Base-by-base conservation (phyloP, 2,888 invertebrate genomes). In the Myopa tessellatipennis region DNA sequence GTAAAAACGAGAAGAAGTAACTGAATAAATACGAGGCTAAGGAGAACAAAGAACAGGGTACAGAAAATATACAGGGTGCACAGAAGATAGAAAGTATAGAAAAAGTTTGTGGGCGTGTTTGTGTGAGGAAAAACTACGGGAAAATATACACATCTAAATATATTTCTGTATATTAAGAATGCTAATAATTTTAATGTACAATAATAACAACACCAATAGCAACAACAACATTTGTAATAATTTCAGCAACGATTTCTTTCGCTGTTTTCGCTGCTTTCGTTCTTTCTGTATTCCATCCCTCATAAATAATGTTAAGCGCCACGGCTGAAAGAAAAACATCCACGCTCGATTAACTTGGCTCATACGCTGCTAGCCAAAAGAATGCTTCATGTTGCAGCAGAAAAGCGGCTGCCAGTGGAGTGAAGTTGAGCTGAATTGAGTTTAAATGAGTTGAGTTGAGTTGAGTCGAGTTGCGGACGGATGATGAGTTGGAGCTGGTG, bases 271-370 rank as follows among this genome's bases (percentile, higher is more conserved):
- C 40, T 40, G 4, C 40, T 40, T 40, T 8, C 40, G 5, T 40
- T 40, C 40, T 8, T 40, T 45, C 45, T 45, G 1, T 45, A 58
- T 85, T 86, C 80, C 83, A 85, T 85, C 83, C 86, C 85, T 85
- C 87, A 85, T 87, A 87, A 87, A 88, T 87, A 86, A 86, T 86
- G 84, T 85, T 88, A 88, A 88, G 88, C 88, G 88, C 88, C 88
- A 88, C 84, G 86, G 87, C 86, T 88, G 86, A 88, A 84, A 84
- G 86, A 85, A 86, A 87, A 88, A 87, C 88, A 88, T 88, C 87
- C 85, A 85, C 88, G 86, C 86, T 85, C 87, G 87, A 88, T 88
- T 88, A 88, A 88, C 84, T 88, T 87, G 85, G 83, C 79, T 60
- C 34, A 55, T 60, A 68, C 82, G 74, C 81, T 81, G 71, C 77